Base-by-base conservation (phyloP, 2,113 vertebrate genomes). In the Corydoras maculifer region DNA sequence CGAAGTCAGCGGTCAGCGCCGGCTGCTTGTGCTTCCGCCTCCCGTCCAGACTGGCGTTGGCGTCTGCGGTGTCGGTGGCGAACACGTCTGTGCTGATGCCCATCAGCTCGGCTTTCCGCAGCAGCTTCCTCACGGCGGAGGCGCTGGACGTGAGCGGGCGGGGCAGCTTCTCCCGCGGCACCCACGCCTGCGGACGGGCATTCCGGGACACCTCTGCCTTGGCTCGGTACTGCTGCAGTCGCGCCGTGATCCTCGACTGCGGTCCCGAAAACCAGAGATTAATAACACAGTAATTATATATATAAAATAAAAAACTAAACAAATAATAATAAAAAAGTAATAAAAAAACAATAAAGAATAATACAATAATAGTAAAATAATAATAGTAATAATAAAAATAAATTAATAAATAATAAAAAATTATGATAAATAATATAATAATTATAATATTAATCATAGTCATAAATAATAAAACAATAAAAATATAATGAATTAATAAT, bases 81-180 rank as follows among this genome's bases (percentile, higher is more conserved):
- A 99, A 98, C 67, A 99, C 98, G 79, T 98, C 95, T 0, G 96
- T 98, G 80, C 95, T 98, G 77, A 99, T 98, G n/a, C 97, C 96
- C 96, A 98, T 98, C 13, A 99, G 77, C 29, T 99, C 95, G 0
- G 97, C 97, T 77, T 99, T 98, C 65, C 95, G 92, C 95, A 99
- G 95, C 49, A 99, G 90, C 74, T 98, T 98, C 9, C 96, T 90
- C 73, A 98, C 97, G 75, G 95, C 96, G 0, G 96, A 98, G 66
- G 97, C 96, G 14, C 97, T 98, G 73, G 96, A 98, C 50, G 97
- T 98, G 2, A 98, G 90, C 0, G 97, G 94, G 7, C 96, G 90
- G 0, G 97, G 96, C 51, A 98, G 83, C 79, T 98, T 99, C 85
- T 98, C 96, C 51, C 97, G 84, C 2, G 97, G 97, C 32, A 99